Base-by-base conservation (phyloP, 1,140 invertebrate genomes). In the Papilio polyxenes region DNA sequence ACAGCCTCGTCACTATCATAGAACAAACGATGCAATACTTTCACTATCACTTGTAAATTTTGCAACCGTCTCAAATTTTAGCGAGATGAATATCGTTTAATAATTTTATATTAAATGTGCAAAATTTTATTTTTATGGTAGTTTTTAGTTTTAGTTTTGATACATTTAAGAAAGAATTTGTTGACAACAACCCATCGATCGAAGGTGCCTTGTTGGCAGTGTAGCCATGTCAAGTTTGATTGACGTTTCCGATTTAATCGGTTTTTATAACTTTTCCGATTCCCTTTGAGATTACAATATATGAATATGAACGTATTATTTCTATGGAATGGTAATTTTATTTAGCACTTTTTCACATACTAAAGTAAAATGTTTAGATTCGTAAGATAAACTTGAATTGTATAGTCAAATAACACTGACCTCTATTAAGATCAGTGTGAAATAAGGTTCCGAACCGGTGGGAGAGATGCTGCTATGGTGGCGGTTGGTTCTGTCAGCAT, bases 181-280 rank as follows among this genome's bases (percentile, higher is more conserved):
- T 92, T 94, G 93, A 94, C 92, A 93, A 91, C 86, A 90, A 88
- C 86, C 90, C 90, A 95, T 94, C 93, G 94, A 95, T 95, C 93
- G 92, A 92, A 94, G 93, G 91, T 95, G 94, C 94, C 94, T 89
- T 91, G 94, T 94, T 95, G 94, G 94, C 93, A 93, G 92, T 92
- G 90, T 92, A 81, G 90, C 90, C 89, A 93, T 90, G 81, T 75
- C 86, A 82, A 84, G 80, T 86, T 74, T 76, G 79, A 79, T 62
- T 79, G 77, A 79, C 77, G 53, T 79, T 79, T 79, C 23, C 31
- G 51, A 44, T 48, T 17, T 20, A 65, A 77, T 62, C 40, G 23
- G 23, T 17, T 20, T n/a, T n/a, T 59, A 20, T 20, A 20, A 59
- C n/a, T 59, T 59, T 59, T 37, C 65, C 20, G 11, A 69, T 69